A percentile compares a stretch with the other conserved stretches of the same genome.
Conservation (phyloP, 2,113 vertebrate genomes). For the Bagarius yarrelli region DNA sequence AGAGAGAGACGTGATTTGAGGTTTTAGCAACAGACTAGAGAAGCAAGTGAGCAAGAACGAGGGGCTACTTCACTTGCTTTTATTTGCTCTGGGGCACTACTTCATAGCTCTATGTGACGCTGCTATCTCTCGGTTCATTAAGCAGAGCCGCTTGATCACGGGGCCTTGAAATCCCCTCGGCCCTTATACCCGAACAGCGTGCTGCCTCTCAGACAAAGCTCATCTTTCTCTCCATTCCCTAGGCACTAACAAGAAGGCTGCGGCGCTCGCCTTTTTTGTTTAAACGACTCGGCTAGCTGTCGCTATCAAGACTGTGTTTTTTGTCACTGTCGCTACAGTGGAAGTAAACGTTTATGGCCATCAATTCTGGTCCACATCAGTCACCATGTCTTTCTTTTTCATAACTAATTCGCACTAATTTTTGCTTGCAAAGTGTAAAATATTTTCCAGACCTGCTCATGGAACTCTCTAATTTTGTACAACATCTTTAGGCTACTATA, state of each 20-base stretch:
- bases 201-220: conserved; percentile 26
- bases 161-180: conserved; percentile 53
- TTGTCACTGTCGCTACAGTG: neutral
- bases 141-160: conserved; percentile 60
- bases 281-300: conserved; percentile 28
- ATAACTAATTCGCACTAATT: no score
- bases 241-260: conserved; percentile 53
- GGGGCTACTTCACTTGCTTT: neutral
- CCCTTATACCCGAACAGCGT: conserved; percentile 52
- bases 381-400: neutral
- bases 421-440: neutral
- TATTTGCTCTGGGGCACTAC: conserved; percentile 17
- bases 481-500: neutral
- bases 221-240: conserved; percentile 46
- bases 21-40: conserved; percentile 43
- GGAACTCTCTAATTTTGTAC: neutral
- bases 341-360: conserved; percentile 8
- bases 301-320: conserved; percentile 27
- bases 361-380: neutral
- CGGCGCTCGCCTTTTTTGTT: neutral
- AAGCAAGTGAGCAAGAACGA: conserved; percentile 29
- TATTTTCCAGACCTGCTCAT: neutral
- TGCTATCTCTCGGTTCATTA: conserved; percentile 64
- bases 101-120: conserved; percentile 45
- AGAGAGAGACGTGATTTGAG: conserved; percentile 65